Base-by-base conservation (phyloP, 2,888 invertebrate genomes). In the Aromia moschata region DNA sequence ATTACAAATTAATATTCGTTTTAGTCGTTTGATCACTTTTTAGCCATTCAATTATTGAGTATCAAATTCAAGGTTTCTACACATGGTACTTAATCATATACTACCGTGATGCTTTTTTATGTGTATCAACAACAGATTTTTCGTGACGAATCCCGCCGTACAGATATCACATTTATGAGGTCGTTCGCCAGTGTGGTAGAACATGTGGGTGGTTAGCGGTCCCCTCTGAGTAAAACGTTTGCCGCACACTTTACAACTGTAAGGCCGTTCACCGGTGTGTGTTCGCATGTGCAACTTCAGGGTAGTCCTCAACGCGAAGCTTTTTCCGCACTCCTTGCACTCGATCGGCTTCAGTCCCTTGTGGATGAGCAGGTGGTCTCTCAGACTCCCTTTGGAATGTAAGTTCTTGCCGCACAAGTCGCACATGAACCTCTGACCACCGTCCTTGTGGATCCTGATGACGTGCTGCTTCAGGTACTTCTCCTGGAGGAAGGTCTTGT, bases 291-390 rank as follows among this genome's bases (percentile, higher is more conserved):
- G 74, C 53, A 68, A 67, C 43, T 69, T 69, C 44, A 85, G 65
- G 0, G 84, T 83, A 58, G 82, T 83, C 59, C 83, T 82, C 60
- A 85, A 81, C 41, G 84, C 83, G 68, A 85, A 86, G 1, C 82
- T 74, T 65, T 85, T 85, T 33, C 82, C 83, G 59, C 87, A 87
- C 54, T 81, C 78, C n/a, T 83, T 81, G 59, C 86, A 86, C 81
- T 82, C 67, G 12, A 69, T 36, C 25, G 81, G 77, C 61, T 81
- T 82, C 51, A 80, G 77, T 1, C 82, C 82, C 0, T 78, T 75
- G 65, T 77, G 77, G 3, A 71, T 65, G 41, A 69, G 36, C 51
- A 70, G 59, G 53, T 76, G 76, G 25, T 73, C 74, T 25, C 70
- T 73, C n/a, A 77, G 60, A 47, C 72, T 70, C 1, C 67, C 66